Evolutionary conservation across 2,113 vertebrate genomes (phyloP).

Genomic region (Phainopepla nitens): DNA sequence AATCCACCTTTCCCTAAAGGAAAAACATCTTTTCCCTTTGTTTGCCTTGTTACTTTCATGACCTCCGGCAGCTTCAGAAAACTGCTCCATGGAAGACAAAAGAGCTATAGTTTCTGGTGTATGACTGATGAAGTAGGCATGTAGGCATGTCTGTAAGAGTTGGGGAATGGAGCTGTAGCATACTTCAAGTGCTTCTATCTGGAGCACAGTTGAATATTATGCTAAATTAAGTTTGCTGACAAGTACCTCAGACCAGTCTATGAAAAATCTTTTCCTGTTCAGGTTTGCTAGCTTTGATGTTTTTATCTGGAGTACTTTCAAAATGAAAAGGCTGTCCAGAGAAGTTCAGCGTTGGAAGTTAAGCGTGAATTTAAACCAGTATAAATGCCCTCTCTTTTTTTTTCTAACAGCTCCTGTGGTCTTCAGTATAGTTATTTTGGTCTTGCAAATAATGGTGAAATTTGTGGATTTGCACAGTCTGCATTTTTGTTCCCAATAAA

Average conservation of each 20-base stretch:
- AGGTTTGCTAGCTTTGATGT: constrained; percentile 20
- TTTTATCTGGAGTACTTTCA: not conserved
- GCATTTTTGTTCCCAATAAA: not conserved
- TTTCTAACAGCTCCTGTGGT: not conserved
- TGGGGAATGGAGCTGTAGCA: not conserved
- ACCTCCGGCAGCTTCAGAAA: not conserved
- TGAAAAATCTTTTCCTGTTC: not conserved
- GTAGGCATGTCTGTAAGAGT: not conserved
- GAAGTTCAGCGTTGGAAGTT: not conserved
- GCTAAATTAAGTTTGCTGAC: not conserved
- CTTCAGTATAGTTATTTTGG: not conserved
- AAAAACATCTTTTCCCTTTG: not conserved
- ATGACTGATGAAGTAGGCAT: not conserved
- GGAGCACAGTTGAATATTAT: not conserved
- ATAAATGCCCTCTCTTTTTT: not conserved
- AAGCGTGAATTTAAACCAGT: not conserved
- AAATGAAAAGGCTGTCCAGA: not conserved
- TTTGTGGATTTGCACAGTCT: not conserved
- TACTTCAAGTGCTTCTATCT: not conserved
- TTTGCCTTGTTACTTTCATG: not conserved
- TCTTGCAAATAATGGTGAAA: not conserved
- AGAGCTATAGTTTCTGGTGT: not conserved
- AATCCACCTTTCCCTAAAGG: not conserved
- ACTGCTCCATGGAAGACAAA: not conserved
- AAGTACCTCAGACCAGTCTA: not conserved